These are phyloP conservation scores for Mactra quadrangularis DNA, from an alignment of 1,140 invertebrate species.

Conservation along the genomic window DNA sequence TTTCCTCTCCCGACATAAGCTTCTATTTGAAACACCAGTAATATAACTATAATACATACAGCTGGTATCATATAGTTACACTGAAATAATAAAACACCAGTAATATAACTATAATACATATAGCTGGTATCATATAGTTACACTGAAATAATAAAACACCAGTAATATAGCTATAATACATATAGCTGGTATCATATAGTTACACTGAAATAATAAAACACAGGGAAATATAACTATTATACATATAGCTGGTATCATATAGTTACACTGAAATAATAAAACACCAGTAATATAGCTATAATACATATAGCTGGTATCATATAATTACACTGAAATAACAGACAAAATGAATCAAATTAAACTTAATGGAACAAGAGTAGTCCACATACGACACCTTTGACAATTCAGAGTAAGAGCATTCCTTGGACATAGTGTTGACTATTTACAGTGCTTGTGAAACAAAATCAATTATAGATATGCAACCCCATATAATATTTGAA, in stretches of 20 bases:
- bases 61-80: constrained; percentile 86
- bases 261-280: constrained; percentile 85
- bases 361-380: no score
- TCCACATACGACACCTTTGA: no score
- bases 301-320: constrained; percentile 85
- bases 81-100: constrained; percentile 78
- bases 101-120: constrained; percentile 86
- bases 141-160: constrained; percentile 84
- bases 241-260: constrained; percentile 85
- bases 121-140: constrained; percentile 86
- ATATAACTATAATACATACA: constrained; percentile 85
- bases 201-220: constrained; percentile 80
- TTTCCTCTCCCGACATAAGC: constrained; percentile 86
- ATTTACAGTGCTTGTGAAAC: no score
- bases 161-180: constrained; percentile 86
- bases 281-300: constrained; percentile 86
- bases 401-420: no score
- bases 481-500: no score
- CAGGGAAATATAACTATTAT: constrained; percentile 86
- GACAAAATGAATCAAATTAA: no score
- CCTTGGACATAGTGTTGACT: no score
- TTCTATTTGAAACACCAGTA: constrained; percentile 86
- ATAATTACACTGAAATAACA: constrained; percentile 85
- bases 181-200: constrained; percentile 86
- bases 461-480: no score